A percentile compares a stretch with the other conserved stretches of the same genome.
phyloP scores from a whole-genome alignment of 2,797 vertebrate species.

The Limosa lapponica region DNA sequence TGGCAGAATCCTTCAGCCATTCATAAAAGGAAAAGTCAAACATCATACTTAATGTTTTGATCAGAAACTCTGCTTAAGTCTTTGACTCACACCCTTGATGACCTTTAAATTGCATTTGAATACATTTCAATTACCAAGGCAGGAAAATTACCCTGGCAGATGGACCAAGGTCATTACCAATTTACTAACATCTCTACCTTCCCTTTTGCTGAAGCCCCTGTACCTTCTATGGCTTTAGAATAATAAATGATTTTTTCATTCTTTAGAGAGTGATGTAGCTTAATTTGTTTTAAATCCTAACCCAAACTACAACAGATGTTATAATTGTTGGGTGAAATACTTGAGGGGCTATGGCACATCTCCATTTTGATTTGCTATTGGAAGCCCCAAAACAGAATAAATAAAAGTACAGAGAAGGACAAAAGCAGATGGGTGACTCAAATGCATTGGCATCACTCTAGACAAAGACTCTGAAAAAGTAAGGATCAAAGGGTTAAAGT shows the following conservation, averaged over 20 bases:
- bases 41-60: neutral
- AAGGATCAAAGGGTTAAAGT: neutral
- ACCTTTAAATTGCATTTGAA: constrained; percentile 49
- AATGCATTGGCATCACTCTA: neutral
- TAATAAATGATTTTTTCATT: neutral
- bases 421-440: neutral
- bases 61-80: constrained; percentile 4
- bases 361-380: neutral
- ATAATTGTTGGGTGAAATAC: neutral
- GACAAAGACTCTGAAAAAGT: neutral
- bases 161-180: constrained; percentile 27
- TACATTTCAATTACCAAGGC: constrained; percentile 12
- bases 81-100: constrained; percentile 10
- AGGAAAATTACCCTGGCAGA: constrained; percentile 32
- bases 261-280: neutral
- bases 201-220: neutral
- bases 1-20: neutral
- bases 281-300: neutral
- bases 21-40: constrained; percentile 2
- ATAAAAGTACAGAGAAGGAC: neutral
- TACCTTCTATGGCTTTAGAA: neutral
- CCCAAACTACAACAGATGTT: neutral
- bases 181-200: neutral
- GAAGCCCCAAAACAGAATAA: neutral
- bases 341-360: neutral